Evolutionary conservation across 2,888 invertebrate species (phyloP), one percentile per base, ranked within the genome.

Genomic region (Drosophila birchii): DNA sequence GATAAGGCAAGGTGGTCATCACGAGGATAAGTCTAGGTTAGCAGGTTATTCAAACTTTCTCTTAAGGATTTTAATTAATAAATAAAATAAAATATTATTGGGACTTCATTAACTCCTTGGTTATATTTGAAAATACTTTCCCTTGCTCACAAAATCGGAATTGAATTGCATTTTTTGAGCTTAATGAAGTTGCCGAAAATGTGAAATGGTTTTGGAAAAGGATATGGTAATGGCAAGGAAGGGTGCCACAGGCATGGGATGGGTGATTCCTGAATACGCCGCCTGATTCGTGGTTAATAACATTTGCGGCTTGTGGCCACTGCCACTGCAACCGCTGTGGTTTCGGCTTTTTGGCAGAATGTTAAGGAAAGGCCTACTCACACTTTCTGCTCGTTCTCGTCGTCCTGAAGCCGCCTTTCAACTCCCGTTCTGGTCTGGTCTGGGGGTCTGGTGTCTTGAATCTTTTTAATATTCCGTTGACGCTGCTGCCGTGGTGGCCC

Each of bases 401-500:
- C 12, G 39, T 20, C 51, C 39, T 38, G 41, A 36, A 38, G 75
- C 63, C 55, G 62, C 54, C 75, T 57, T 60, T 60, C 54, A 62
- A 66, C 75, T 62, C 47, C n/a, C n/a, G n/a, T n/a, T n/a, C 69
- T 69, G 26, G 26, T 14, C 44, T 44, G 44, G 32, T 32, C 32
- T 32, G 11, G 32, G 8, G 16, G 16, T 11, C 14, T 23, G 7
- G 12, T 77, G 47, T 32, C 32, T 49, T 12, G 20, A 82, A 81
- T 75, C 89, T 81, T 90, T 88, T 90, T 90, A 87, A 88, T 87
- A 87, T 90, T 87, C 87, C 56, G 68, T 61, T 67, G 68, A 63
- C 68, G 64, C 68, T 60, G 58, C 54, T 59, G 34, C 14, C 11
- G 45, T 5, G 45, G 45, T 47, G 45, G 47, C 29, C 47, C 20